Conservation (phyloP, 2,888 invertebrate genomes). For the Andricus curvator region DNA sequence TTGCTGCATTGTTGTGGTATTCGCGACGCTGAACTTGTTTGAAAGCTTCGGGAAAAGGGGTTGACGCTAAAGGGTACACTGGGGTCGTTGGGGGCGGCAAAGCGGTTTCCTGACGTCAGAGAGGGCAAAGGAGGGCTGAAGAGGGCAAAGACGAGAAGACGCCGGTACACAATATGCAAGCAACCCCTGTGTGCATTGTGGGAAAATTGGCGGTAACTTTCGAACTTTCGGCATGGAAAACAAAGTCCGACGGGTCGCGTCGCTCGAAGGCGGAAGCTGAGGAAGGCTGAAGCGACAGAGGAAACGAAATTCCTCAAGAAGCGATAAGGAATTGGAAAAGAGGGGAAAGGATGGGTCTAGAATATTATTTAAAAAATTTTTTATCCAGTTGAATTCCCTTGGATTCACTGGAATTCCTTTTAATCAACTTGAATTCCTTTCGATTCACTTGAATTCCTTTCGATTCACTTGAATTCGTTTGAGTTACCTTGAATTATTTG, state of each 20-base stretch:
- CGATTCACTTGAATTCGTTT: too few relatives aligned
- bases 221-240: constrained; percentile 51
- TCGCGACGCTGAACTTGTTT: constrained; percentile 67
- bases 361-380: too few relatives aligned
- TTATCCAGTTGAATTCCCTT: too few relatives aligned
- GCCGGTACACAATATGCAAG: constrained; percentile 62
- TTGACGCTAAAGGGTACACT: constrained; percentile 41
- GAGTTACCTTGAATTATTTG: too few relatives aligned
- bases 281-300: not conserved
- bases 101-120: constrained; percentile 41
- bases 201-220: constrained; percentile 52
- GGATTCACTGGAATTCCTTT: too few relatives aligned
- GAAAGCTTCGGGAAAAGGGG: constrained; percentile 52
- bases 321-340: not conserved
- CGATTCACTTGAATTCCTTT: too few relatives aligned
- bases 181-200: constrained; percentile 50
- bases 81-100: constrained; percentile 34
- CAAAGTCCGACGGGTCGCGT: constrained; percentile 43
- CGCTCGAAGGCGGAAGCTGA: not conserved
- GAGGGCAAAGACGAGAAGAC: constrained; percentile 51
- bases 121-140: not conserved
- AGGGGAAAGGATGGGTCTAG: not conserved
- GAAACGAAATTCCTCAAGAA: not conserved
- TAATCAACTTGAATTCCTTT: too few relatives aligned
- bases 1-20: constrained; percentile 73